Conservation (phyloP, 2,113 vertebrate species). For the Chloropsis hardwickii region DNA sequence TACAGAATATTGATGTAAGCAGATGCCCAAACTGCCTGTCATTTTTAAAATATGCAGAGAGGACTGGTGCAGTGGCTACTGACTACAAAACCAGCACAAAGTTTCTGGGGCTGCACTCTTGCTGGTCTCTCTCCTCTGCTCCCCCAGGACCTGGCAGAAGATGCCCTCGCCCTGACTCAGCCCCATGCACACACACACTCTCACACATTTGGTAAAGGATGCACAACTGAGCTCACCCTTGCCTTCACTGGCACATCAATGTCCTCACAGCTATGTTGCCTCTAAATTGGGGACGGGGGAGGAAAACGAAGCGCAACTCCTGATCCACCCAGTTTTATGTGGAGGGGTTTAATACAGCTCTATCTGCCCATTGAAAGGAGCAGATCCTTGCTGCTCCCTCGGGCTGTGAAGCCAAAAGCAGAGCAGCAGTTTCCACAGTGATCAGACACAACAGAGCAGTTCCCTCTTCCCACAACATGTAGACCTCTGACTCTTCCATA, state of each 20-base stretch:
- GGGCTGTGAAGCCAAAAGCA: not conserved
- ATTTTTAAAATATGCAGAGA: conserved; percentile 53
- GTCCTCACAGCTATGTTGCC: not conserved
- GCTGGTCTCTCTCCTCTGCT: not conserved
- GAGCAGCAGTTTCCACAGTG: not conserved
- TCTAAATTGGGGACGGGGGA: not conserved
- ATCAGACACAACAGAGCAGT: not conserved
- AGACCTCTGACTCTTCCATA: not conserved
- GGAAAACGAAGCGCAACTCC: not conserved
- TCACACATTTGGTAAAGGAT: not conserved
- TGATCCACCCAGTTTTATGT: not conserved
- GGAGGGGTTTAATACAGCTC: not conserved
- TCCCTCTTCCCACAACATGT: not conserved
- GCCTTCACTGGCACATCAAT: not conserved
- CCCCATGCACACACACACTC: not conserved
- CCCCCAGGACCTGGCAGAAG: not conserved
- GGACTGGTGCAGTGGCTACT: conserved; percentile 32
- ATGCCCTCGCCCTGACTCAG: not conserved
- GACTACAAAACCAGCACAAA: not conserved
- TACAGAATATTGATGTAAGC: conserved; percentile 70
- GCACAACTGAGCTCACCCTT: not conserved
- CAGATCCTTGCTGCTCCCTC: not conserved
- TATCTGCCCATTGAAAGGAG: not conserved
- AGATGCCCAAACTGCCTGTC: conserved; percentile 61
- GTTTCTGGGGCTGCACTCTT: not conserved